A percentile compares a stretch with the other conserved stretches of the same genome.
Evolutionary conservation across 2,888 invertebrate genomes (phyloP).

Genomic region (Cinara cedri): DNA sequence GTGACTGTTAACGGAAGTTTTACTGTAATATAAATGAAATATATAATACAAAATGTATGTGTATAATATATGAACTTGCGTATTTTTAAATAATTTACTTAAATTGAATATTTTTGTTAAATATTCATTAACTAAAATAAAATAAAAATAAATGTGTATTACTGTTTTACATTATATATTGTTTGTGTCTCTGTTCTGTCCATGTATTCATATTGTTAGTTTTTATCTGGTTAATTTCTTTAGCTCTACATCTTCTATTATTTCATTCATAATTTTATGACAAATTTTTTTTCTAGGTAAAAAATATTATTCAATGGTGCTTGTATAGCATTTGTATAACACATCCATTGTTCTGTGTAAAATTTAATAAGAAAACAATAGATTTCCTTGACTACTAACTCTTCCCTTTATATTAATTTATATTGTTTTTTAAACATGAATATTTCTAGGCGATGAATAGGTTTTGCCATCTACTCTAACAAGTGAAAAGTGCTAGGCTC

Average conservation of each 20-base stretch:
- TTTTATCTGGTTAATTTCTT: too few relatives aligned
- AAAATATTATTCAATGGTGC: constrained; percentile 6
- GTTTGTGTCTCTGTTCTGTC: too few relatives aligned
- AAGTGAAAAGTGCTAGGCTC: constrained; percentile 49
- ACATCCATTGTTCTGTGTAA: constrained; percentile 36
- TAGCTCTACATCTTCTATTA: not conserved
- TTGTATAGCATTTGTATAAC: not conserved
- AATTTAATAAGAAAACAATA: constrained; percentile 43
- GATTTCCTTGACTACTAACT: constrained; percentile 32
- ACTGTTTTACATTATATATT: too few relatives aligned
- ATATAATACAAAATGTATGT: too few relatives aligned
- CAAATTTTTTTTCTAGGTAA: not conserved
- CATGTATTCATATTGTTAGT: too few relatives aligned
- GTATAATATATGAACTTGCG: too few relatives aligned
- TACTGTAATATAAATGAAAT: too few relatives aligned
- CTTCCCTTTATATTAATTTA: constrained; percentile 33
- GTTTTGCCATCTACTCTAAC: constrained; percentile 57
- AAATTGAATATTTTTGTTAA: too few relatives aligned
- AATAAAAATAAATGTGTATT: too few relatives aligned
- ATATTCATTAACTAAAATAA: too few relatives aligned
- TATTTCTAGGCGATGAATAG: constrained; percentile 57
- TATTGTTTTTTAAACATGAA: constrained; percentile 55
- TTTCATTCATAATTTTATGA: constrained; percentile 12
- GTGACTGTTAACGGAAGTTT: too few relatives aligned
- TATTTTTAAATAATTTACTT: too few relatives aligned